phyloP scores from a whole-genome alignment of 2,888 invertebrate genomes.

The Euzophera pinguis region DNA sequence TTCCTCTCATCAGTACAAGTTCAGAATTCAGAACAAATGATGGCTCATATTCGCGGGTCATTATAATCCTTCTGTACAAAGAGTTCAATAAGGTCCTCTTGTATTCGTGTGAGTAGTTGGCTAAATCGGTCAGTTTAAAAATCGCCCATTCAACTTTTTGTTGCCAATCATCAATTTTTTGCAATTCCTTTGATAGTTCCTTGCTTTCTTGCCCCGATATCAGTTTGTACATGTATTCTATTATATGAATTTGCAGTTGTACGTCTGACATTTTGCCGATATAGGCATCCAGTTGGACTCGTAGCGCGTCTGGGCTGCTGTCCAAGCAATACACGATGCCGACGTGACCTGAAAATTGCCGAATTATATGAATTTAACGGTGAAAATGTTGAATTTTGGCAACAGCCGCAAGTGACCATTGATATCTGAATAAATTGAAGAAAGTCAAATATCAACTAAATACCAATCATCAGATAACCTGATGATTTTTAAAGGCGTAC shows the following conservation, averaged over 20 bases:
- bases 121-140: conserved; percentile 22
- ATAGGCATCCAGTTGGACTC: conserved; percentile 35
- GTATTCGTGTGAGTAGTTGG: conserved; percentile 36
- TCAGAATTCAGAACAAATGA: conserved; percentile 39
- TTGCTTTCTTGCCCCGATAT: conserved; percentile 27
- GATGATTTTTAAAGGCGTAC: no score
- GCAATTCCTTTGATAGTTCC: conserved; percentile 25
- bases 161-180: conserved; percentile 27
- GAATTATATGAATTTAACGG: conserved; percentile 4
- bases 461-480: no score
- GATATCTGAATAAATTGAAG: no score
- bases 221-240: conserved; percentile 33
- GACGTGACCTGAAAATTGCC: conserved; percentile 35
- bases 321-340: conserved; percentile 49
- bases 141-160: conserved; percentile 33
- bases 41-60: conserved; percentile 39
- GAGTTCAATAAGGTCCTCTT: conserved; percentile 31
- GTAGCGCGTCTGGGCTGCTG: conserved; percentile 47
- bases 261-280: conserved; percentile 32
- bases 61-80: conserved; percentile 33
- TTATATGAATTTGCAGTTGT: conserved; percentile 34
- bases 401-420: not conserved
- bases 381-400: conserved; percentile 10
- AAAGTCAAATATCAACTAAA: no score
- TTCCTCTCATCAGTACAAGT: conserved; percentile 42